A percentile compares a stretch with the other conserved stretches of the same genome.
Evolutionary conservation across 64 coral and sea anemone genomes (phyloP).

Genomic region (Montipora efflorescens): DNA sequence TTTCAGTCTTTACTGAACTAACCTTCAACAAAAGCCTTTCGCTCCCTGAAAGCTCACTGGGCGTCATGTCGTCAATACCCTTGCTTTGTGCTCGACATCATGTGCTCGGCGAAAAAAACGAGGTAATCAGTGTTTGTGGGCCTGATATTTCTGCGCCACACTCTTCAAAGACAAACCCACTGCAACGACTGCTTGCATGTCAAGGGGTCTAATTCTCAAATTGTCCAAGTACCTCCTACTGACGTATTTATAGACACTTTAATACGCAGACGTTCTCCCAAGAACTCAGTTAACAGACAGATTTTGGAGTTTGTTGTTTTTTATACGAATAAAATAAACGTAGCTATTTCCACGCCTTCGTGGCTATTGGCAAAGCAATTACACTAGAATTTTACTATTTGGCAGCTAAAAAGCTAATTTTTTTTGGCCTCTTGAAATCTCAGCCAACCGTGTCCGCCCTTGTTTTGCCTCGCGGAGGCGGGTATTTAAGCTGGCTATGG

Average conservation of each 20-base stretch:
- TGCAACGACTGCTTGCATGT: neutral
- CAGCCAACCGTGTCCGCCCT: slow-evolving; percentile 17
- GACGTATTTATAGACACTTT: neutral
- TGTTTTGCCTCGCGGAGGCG: neutral
- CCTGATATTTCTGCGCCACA: neutral
- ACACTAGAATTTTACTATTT: neutral
- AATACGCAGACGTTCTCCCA: slow-evolving; percentile 4
- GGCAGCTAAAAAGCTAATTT: slow-evolving; percentile 27
- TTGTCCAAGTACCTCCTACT: neutral
- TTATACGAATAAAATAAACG: neutral
- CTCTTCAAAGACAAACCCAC: slow-evolving; percentile 13
- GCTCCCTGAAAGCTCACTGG: neutral
- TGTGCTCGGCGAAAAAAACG: neutral
- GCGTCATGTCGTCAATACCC: neutral
- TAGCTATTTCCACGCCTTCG: neutral
- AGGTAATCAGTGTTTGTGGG: neutral
- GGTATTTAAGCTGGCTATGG: neutral
- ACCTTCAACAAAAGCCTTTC: slow-evolving; percentile 33
- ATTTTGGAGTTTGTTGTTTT: neutral
- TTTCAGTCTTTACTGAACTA: slow-evolving; percentile 6
- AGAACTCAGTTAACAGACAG: neutral
- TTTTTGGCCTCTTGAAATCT: slow-evolving; percentile 21
- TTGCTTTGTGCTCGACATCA: neutral
- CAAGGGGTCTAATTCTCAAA: neutral
- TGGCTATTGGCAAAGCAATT: neutral